Evolutionary conservation across 2,797 vertebrate species (phyloP).

Genomic region (Delichon dasypus): DNA sequence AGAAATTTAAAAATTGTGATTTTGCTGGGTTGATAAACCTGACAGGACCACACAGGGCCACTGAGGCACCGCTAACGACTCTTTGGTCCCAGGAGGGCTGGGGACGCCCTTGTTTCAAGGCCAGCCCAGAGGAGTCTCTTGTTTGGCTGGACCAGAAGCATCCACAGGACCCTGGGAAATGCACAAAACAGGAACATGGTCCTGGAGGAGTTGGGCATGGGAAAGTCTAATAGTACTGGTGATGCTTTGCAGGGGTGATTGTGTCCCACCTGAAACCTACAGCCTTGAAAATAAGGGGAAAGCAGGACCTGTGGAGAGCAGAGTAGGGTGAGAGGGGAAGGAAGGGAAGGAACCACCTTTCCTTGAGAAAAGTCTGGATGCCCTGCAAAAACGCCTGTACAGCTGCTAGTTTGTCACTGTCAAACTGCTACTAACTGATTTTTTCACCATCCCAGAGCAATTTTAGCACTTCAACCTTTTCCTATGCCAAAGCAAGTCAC

Average conservation of each 20-base stretch:
- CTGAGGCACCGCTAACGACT: no score
- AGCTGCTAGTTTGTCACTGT: neutral
- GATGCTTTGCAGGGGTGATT: neutral
- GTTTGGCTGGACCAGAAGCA: neutral
- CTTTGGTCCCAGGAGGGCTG: neutral
- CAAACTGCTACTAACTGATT: neutral
- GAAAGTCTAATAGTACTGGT: neutral
- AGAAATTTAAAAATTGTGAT: neutral
- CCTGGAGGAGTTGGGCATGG: neutral
- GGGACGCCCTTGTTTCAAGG: neutral
- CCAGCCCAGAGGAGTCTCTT: neutral
- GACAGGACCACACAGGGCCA: rapidly evolving
- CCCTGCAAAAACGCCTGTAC: neutral
- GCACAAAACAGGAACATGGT: neutral
- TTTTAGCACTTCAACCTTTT: neutral
- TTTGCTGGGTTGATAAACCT: neutral
- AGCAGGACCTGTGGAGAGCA: neutral
- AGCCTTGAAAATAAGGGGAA: neutral
- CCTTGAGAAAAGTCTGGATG: neutral
- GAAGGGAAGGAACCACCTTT: neutral
- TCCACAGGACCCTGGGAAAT: neutral
- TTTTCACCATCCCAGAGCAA: neutral
- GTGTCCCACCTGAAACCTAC: neutral
- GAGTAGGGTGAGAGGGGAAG: neutral
- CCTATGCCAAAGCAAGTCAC: neutral